Conservation (phyloP, 1,140 invertebrate species). For the Neomicropteryx cornuta region DNA sequence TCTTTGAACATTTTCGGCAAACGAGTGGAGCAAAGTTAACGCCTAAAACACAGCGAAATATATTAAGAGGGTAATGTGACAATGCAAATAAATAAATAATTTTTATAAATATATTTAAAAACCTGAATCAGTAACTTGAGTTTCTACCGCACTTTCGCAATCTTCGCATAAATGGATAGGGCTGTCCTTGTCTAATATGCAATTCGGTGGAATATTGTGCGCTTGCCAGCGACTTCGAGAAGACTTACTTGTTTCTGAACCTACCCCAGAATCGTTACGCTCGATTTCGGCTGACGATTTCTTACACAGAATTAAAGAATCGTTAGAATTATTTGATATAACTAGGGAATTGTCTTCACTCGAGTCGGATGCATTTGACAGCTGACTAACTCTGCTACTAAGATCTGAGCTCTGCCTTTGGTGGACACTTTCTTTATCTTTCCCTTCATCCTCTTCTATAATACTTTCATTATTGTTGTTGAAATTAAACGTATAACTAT, state of each 20-base stretch:
- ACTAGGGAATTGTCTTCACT: constrained; percentile 56
- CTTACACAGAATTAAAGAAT: constrained; percentile 38
- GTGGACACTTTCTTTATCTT: constrained; percentile 37
- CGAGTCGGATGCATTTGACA: constrained; percentile 51
- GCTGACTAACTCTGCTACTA: constrained; percentile 43
- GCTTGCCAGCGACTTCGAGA: constrained; percentile 60
- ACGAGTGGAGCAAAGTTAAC: constrained; percentile 66
- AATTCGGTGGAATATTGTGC: constrained; percentile 31
- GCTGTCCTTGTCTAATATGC: constrained; percentile 29
- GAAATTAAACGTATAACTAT: constrained; percentile 47
- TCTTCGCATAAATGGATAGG: constrained; percentile 61
- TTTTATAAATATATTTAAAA: not conserved
- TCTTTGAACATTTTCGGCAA: constrained; percentile 80
- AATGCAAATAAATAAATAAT: constrained; percentile 6
- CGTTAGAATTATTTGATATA: constrained; percentile 40
- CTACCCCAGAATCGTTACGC: constrained; percentile 86
- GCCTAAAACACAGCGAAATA: constrained; percentile 38
- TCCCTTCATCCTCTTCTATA: constrained; percentile 42
- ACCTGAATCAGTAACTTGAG: constrained; percentile 51
- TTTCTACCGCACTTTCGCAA: constrained; percentile 61
- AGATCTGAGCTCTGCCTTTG: constrained; percentile 40
- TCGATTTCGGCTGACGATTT: constrained; percentile 60
- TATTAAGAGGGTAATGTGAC: no score
- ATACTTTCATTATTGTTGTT: constrained; percentile 39
- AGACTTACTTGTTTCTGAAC: constrained; percentile 84